A percentile compares a stretch with the other conserved stretches of the same genome.
Conservation (phyloP, 2,797 vertebrate species). For the Siniperca undulata region DNA sequence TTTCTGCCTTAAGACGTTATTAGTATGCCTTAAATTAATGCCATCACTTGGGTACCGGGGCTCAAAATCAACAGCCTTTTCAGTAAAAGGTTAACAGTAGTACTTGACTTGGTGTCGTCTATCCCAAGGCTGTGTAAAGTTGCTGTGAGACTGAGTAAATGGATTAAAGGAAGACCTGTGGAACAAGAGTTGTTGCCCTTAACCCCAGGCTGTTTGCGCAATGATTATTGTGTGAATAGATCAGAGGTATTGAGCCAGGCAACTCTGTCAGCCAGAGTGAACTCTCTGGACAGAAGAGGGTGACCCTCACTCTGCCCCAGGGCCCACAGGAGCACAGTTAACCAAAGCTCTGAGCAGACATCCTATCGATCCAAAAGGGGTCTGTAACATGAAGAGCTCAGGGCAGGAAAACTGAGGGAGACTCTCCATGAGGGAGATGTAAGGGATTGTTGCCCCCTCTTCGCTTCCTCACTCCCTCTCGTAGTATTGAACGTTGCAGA, state of each 20-base stretch:
- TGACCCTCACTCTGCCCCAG: slow-evolving; percentile 57
- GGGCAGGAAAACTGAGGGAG: slow-evolving; percentile 50
- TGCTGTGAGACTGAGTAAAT: slow-evolving; percentile 54
- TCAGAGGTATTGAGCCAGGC: slow-evolving; percentile 62
- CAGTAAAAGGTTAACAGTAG: slow-evolving; percentile 40
- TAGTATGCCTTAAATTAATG: slow-evolving; percentile 9
- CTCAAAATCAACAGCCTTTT: slow-evolving; percentile 28
- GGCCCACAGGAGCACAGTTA: slow-evolving; percentile 55
- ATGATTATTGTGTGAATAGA: slow-evolving; percentile 65
- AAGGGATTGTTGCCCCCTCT: slow-evolving; percentile 34
- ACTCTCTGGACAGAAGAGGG: slow-evolving; percentile 57
- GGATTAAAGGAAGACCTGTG: slow-evolving; percentile 52
- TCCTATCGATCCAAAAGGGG: slow-evolving; percentile 60
- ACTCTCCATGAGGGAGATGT: slow-evolving; percentile 44
- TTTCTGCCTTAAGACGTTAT: slow-evolving; percentile 4
- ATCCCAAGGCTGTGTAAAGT: slow-evolving; percentile 31
- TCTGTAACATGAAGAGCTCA: slow-evolving; percentile 59
- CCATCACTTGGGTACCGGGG: neutral
- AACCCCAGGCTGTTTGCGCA: slow-evolving; percentile 52
- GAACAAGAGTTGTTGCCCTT: slow-evolving; percentile 56
- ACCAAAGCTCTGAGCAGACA: slow-evolving; percentile 61
- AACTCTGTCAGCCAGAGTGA: slow-evolving; percentile 42
- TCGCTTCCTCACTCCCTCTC: slow-evolving; percentile 16
- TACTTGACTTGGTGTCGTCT: slow-evolving; percentile 27
- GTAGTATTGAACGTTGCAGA: slow-evolving; percentile 55